These are phyloP conservation scores for Catocala fraxini DNA, from an alignment of 2,888 invertebrate species.

Conservation along the genomic window DNA sequence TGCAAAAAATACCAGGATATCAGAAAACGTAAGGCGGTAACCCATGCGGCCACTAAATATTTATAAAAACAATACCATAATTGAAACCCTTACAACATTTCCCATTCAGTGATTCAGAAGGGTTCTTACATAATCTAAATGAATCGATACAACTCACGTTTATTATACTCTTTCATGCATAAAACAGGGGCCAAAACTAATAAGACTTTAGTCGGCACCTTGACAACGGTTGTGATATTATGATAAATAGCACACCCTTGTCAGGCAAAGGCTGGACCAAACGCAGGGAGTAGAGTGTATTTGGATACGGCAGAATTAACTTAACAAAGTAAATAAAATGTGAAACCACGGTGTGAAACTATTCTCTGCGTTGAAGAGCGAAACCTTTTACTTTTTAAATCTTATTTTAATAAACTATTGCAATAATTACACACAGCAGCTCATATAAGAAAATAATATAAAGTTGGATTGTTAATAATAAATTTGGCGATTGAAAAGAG, in stretches of 20 bases:
- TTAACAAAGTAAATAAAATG: too few relatives aligned
- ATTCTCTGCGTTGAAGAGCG: too few relatives aligned
- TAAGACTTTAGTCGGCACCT: slow-evolving; percentile 71
- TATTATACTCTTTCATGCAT: slow-evolving; percentile 76
- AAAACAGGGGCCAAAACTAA: slow-evolving; percentile 79
- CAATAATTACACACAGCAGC: too few relatives aligned
- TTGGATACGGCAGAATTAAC: slow-evolving; percentile 19
- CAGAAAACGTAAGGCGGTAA: too few relatives aligned
- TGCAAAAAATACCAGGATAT: too few relatives aligned
- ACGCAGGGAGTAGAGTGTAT: slow-evolving; percentile 32
- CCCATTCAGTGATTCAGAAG: slow-evolving; percentile 9
- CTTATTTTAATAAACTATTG: too few relatives aligned
- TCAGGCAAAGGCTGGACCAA: slow-evolving; percentile 55
- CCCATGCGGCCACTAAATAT: too few relatives aligned
- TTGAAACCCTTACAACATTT: slow-evolving; percentile 3
- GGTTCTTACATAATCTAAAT: slow-evolving; percentile 39
- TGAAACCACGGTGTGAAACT: too few relatives aligned
- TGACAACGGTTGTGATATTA: slow-evolving; percentile 78
- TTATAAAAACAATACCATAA: not conserved
- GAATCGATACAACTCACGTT: slow-evolving; percentile 58
- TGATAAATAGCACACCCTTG: slow-evolving; percentile 83
- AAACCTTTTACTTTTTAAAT: too few relatives aligned
- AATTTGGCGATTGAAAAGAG: too few relatives aligned
- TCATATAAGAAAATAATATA: too few relatives aligned
- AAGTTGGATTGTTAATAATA: too few relatives aligned